Percentiles rank a stretch among this genome's conserved stretches.
Conservation (phyloP, 2,888 invertebrate species). For the Lasioglossum marginatum region DNA sequence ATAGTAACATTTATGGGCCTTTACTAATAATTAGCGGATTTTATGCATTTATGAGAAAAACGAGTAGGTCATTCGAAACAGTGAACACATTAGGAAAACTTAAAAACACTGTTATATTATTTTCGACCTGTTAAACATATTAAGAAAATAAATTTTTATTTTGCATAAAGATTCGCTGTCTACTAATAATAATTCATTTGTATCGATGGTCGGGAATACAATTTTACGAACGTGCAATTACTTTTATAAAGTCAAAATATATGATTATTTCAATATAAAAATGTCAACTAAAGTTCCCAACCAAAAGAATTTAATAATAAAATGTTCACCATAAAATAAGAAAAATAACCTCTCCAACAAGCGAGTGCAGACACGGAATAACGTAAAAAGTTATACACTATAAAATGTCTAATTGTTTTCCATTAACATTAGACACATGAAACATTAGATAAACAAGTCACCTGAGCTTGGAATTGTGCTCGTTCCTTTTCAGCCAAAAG, state of each 20-base stretch:
- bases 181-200: neutral
- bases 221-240: neutral
- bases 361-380: neutral
- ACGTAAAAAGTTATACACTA: neutral
- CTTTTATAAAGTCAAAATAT: neutral
- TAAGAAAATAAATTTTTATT: too few species aligned
- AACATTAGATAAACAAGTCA: conserved; percentile 81
- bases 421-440: neutral
- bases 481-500: conserved; percentile 94
- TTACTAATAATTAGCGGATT: neutral
- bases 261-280: neutral
- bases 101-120: too few species aligned
- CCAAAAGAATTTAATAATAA: neutral
- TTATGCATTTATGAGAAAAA: too few species aligned
- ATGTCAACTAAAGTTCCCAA: neutral
- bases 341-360: conserved; percentile 20
- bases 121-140: too few species aligned
- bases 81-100: too few species aligned
- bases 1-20: neutral
- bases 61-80: too few species aligned
- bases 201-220: neutral
- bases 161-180: too few species aligned
- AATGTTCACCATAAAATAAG: neutral
- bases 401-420: neutral
- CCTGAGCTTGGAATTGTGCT: conserved; percentile 95